phyloP scores from a whole-genome alignment of 1,140 invertebrate genomes.

The Gonatopus flavifemur region DNA sequence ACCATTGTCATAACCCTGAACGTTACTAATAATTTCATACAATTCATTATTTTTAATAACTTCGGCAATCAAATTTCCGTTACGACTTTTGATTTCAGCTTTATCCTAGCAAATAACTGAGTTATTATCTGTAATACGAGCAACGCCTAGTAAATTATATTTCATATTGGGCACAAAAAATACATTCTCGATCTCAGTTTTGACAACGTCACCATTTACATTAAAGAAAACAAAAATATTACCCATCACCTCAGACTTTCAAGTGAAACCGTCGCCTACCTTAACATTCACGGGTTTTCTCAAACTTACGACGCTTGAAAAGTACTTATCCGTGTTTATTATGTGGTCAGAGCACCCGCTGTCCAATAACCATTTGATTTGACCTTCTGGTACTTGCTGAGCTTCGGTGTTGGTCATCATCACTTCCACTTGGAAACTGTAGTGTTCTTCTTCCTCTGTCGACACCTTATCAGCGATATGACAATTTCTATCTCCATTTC shows the following conservation, averaged over 20 bases:
- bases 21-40: conserved; percentile 16
- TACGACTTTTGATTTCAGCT: conserved; percentile 16
- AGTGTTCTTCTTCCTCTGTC: too few species aligned
- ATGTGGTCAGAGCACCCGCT: conserved; percentile 23
- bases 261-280: conserved; percentile 14
- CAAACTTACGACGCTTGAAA: background rate
- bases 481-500: too few species aligned
- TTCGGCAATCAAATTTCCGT: conserved; percentile 7
- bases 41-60: conserved; percentile 17
- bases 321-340: conserved; percentile 11
- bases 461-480: too few species aligned
- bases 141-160: conserved; percentile 16
- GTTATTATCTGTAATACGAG: conserved; percentile 12
- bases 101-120: conserved; percentile 7
- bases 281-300: conserved; percentile 18
- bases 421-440: conserved; percentile 3
- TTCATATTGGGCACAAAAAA: conserved; percentile 14
- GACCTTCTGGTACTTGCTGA: too few species aligned
- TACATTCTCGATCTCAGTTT: conserved; percentile 15
- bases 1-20: background rate
- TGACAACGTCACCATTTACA: conserved; percentile 9
- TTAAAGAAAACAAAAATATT: conserved; percentile 8
- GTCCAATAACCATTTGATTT: conserved; percentile 20
- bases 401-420: background rate
- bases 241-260: conserved; percentile 17